A percentile compares a stretch with the other conserved stretches of the same genome.
These are phyloP conservation scores for Neoitamus cyanurus DNA, from an alignment of 2,888 invertebrate genomes.

Conservation along the genomic window DNA sequence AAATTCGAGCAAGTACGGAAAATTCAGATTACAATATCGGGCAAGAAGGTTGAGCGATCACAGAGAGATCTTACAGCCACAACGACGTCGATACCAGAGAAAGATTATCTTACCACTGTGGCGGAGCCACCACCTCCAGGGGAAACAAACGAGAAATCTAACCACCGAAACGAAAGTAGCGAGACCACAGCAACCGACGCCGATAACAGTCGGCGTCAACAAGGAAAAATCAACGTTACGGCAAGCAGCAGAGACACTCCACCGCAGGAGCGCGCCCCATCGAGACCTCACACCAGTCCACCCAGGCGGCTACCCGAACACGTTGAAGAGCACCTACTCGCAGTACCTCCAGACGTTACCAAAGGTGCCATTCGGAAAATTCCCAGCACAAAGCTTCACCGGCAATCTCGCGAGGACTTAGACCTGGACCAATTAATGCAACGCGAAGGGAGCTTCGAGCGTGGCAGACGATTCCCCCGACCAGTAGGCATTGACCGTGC, in stretches of 20 bases:
- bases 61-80: constrained; percentile 56
- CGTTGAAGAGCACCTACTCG: background rate
- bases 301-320: background rate
- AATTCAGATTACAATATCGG: constrained; percentile 64
- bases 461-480: constrained; percentile 62
- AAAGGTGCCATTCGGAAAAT: constrained; percentile 56
- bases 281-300: constrained; percentile 57
- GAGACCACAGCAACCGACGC: constrained; percentile 37
- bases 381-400: background rate
- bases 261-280: constrained; percentile 63
- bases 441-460: constrained; percentile 57
- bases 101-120: constrained; percentile 51
- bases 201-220: constrained; percentile 52
- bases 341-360: constrained; percentile 51
- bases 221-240: constrained; percentile 61
- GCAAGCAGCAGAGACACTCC: constrained; percentile 64
- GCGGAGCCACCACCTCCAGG: constrained; percentile 43
- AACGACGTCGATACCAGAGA: constrained; percentile 57
- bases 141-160: constrained; percentile 5
- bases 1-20: constrained; percentile 56
- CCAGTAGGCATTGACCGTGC: constrained; percentile 18
- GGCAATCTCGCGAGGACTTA: constrained; percentile 51
- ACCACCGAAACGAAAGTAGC: background rate
- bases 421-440: constrained; percentile 58
- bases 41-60: constrained; percentile 61